Evolutionary conservation across 2,888 invertebrate species (phyloP).

Genomic region (Electrophaes corylata): DNA sequence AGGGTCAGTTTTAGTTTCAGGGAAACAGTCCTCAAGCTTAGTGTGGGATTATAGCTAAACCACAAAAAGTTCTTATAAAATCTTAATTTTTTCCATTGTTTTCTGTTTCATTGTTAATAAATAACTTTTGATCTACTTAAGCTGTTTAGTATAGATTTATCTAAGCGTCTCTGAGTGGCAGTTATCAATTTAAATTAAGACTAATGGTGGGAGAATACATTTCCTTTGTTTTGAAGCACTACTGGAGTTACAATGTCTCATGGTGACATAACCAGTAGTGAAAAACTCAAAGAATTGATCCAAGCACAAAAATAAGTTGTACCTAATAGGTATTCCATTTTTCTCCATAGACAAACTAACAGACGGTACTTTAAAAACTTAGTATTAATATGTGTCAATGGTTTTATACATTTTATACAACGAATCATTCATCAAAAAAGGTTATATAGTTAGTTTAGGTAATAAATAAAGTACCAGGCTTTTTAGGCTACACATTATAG

Average conservation of each 20-base stretch:
- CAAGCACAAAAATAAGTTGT: background rate
- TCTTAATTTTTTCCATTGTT: too few species aligned
- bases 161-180: too few species aligned
- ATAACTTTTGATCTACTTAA: too few species aligned
- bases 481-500: conserved; percentile 32
- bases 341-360: background rate
- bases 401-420: conserved; percentile 78
- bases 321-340: background rate
- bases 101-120: too few species aligned
- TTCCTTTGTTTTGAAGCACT: too few species aligned
- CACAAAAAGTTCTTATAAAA: too few species aligned
- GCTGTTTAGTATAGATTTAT: too few species aligned
- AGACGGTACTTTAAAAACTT: background rate
- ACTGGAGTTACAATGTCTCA: background rate
- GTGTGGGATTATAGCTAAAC: too few species aligned
- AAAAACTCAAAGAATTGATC: background rate
- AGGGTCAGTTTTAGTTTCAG: too few species aligned
- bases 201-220: too few species aligned
- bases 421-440: conserved; percentile 47
- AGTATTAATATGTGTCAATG: conserved; percentile 60
- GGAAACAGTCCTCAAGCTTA: too few species aligned
- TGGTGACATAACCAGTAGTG: background rate
- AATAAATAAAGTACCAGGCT: conserved; percentile 36
- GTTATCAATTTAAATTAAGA: too few species aligned
- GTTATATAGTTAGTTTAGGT: conserved; percentile 16